These are phyloP conservation scores for Meiosimyza platycephala DNA, from an alignment of 2,888 invertebrate genomes.

Conservation along the genomic window DNA sequence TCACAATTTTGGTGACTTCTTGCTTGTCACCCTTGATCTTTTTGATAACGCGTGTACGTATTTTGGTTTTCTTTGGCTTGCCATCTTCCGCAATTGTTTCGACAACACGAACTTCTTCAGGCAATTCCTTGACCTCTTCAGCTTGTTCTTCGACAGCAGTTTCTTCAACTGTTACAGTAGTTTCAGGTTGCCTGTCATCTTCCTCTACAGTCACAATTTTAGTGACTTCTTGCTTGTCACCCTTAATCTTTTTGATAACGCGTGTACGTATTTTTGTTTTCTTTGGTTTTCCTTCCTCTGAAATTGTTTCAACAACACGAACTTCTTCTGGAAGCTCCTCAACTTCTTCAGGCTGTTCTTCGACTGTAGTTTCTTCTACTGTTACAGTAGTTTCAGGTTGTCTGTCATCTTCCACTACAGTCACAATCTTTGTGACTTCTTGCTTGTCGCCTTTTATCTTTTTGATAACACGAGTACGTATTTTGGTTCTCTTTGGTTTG, in stretches of 20 bases:
- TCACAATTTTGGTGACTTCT: slow-evolving; percentile 37
- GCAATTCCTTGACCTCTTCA: too few species aligned
- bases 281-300: too few species aligned
- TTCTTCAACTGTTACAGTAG: too few species aligned
- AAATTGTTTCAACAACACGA: too few species aligned
- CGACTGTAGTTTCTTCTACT: slow-evolving; percentile 43
- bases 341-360: slow-evolving; percentile 25
- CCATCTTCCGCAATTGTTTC: slow-evolving; percentile 40
- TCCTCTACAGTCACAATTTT: too few species aligned
- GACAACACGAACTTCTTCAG: slow-evolving; percentile 37
- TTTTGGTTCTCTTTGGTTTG: slow-evolving; percentile 9
- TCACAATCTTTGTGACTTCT: slow-evolving; percentile 5
- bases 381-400: slow-evolving; percentile 47
- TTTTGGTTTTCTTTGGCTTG: slow-evolving; percentile 42
- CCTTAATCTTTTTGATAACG: too few species aligned
- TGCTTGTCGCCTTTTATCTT: slow-evolving; percentile 7
- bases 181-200: too few species aligned
- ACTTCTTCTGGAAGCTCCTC: too few species aligned
- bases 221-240: too few species aligned
- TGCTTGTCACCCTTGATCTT: slow-evolving; percentile 38
- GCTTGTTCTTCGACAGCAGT: too few species aligned
- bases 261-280: too few species aligned
- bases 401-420: slow-evolving; percentile 42
- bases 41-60: slow-evolving; percentile 40
- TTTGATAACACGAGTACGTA: slow-evolving; percentile 1